Evolutionary conservation across 2,888 invertebrate species (phyloP).

Genomic region (Chesias legatella): DNA sequence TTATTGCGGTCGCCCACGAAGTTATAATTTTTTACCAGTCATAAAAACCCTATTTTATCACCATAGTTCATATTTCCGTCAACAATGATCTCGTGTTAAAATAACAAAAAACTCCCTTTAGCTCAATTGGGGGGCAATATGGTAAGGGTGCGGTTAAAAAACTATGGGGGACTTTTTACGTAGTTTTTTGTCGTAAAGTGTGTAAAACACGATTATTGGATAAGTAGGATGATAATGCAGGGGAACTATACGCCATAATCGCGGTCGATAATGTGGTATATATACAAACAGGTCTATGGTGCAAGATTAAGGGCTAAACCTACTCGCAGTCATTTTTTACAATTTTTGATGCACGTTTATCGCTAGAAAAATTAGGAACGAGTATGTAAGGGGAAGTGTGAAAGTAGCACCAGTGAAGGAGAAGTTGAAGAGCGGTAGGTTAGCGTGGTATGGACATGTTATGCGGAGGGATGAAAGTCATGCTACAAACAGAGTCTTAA

Average conservation of each 20-base stretch:
- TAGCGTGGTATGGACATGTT: no score
- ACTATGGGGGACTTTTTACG: slow-evolving; percentile 45
- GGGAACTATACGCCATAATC: not conserved
- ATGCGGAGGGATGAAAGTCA: no score
- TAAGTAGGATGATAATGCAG: slow-evolving; percentile 21
- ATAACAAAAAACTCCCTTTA: slow-evolving; percentile 45
- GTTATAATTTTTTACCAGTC: slow-evolving; percentile 35
- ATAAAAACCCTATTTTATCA: slow-evolving; percentile 38
- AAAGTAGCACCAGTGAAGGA: no score
- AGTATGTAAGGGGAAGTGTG: no score
- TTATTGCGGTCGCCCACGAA: slow-evolving; percentile 37
- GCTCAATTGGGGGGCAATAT: slow-evolving; percentile 44
- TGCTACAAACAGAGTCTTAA: no score
- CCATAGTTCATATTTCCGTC: slow-evolving; percentile 41
- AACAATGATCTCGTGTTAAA: slow-evolving; percentile 35
- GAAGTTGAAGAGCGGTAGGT: no score
- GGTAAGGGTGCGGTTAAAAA: slow-evolving; percentile 39
- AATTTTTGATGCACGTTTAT: no score
- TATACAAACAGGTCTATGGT: no score
- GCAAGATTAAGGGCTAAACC: no score
- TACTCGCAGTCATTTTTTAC: no score
- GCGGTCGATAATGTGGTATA: not conserved
- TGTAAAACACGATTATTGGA: slow-evolving; percentile 32
- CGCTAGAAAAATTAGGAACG: no score
- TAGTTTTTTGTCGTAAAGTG: slow-evolving; percentile 24